Evolutionary conservation across 1,140 invertebrate genomes (phyloP), one percentile per base, ranked within the genome.

Genomic region (Rhynchophorus ferrugineus): DNA sequence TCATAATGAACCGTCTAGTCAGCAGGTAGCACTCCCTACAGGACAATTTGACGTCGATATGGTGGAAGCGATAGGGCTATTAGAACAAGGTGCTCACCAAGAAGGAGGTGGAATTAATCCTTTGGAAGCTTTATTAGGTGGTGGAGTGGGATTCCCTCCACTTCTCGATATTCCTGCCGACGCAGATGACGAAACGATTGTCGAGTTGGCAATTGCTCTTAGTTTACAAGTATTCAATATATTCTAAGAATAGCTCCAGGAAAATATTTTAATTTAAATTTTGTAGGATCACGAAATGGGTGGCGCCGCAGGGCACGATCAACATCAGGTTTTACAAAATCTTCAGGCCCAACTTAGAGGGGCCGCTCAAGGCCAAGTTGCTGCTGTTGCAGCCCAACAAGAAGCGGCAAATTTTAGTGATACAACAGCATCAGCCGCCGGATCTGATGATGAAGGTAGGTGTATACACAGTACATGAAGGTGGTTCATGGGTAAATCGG

Each of bases 171-270:
- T 95, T 18, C 89, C 89, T 11, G 83, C 89, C 3, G 91, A 95
- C 71, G 89, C 89, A 2, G 91, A 95, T 67, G 93, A 96, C 68
- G 93, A 97, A 69, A 87, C 91, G 0, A 96, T 97, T 83, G 89
- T 97, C 17, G 91, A 96, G 70, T 76, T 98, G 49, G 94, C 93
- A 1, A 96, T 98, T 59, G 93, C 93, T 1, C 73, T 97, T 0
- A 95, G 91, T 60, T 75, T 98, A 2, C 91, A 96, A 68, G 90
- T 83, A 61, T 19, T 44, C 11, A 44, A 11, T 13, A 14, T 19
- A 11, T 5, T 47, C n/a, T 13, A 29, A 5, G 24, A n/a, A n/a
- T n/a, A n/a, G n/a, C n/a, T n/a, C n/a, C n/a, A n/a, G n/a, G 21
- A 37, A 20, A 2, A 49, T 29, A 14, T 24, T 43, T 44, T 16